Conservation (phyloP, 92 coral and sea anemone genomes). For the Heteractis magnifica region DNA sequence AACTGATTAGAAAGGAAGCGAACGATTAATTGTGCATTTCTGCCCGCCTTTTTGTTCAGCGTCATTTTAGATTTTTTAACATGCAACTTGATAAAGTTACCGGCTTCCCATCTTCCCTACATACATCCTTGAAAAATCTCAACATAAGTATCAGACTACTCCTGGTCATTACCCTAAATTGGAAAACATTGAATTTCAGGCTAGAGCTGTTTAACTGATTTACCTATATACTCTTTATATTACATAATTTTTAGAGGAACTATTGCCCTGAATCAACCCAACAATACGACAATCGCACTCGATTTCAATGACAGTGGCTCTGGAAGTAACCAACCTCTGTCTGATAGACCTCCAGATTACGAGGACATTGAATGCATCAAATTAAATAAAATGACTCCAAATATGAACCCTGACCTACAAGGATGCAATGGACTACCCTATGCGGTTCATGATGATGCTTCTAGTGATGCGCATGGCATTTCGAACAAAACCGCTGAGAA, state of each 20-base stretch:
- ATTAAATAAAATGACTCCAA: too few relatives aligned
- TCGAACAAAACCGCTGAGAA: neutral
- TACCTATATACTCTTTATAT: neutral
- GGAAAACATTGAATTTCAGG: neutral
- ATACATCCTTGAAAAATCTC: too few relatives aligned
- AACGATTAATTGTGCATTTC: neutral
- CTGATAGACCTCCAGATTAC: too few relatives aligned
- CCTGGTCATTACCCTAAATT: too few relatives aligned
- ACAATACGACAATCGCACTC: neutral
- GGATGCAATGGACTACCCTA: too few relatives aligned
- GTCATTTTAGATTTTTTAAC: too few relatives aligned
- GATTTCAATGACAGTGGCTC: neutral
- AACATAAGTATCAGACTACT: too few relatives aligned
- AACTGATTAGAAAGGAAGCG: neutral
- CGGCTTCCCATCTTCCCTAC: too few relatives aligned
- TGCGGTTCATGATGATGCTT: neutral
- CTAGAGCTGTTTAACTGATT: neutral
- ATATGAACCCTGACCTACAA: too few relatives aligned
- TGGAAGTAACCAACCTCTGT: neutral
- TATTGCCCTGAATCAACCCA: neutral
- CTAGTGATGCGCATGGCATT: too few relatives aligned
- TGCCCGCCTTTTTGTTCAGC: neutral
- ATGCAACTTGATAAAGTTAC: too few relatives aligned
- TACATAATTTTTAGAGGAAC: neutral
- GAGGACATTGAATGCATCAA: too few relatives aligned